Evolutionary conservation across 2,113 vertebrate genomes (phyloP).

Genomic region (Furnarius figulus): DNA sequence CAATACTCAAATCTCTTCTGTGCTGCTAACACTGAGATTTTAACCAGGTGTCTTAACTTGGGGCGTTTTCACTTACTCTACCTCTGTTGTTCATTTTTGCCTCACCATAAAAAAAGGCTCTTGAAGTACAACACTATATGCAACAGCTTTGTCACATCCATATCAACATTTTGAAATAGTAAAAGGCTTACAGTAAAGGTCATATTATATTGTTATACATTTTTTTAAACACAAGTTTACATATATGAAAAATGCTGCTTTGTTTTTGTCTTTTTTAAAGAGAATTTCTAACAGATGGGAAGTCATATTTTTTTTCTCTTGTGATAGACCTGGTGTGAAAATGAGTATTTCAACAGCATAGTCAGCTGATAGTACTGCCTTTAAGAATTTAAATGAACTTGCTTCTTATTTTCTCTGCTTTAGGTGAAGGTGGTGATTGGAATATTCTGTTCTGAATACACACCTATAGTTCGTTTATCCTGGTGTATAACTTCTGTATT

Average conservation of each 20-base stretch:
- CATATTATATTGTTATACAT: not conserved
- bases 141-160: not conserved
- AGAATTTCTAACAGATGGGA: not conserved
- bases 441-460: not conserved
- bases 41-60: not conserved
- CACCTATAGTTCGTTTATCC: not conserved
- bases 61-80: not conserved
- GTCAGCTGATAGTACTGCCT: not conserved
- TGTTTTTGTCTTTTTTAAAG: not conserved
- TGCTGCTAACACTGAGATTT: not conserved
- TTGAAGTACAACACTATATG: fast-evolving
- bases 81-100: not conserved
- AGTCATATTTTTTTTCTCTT: not conserved
- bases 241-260: not conserved
- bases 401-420: not conserved
- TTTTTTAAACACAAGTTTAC: not conserved
- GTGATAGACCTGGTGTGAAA: not conserved
- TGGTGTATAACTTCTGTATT: not conserved
- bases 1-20: not conserved
- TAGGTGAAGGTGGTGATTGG: not conserved
- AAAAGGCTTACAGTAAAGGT: not conserved
- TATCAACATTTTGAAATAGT: not conserved
- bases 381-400: not conserved
- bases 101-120: not conserved
- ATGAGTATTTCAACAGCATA: not conserved